phyloP scores from a whole-genome alignment of 2,888 invertebrate species.

The Proisotoma minuta region DNA sequence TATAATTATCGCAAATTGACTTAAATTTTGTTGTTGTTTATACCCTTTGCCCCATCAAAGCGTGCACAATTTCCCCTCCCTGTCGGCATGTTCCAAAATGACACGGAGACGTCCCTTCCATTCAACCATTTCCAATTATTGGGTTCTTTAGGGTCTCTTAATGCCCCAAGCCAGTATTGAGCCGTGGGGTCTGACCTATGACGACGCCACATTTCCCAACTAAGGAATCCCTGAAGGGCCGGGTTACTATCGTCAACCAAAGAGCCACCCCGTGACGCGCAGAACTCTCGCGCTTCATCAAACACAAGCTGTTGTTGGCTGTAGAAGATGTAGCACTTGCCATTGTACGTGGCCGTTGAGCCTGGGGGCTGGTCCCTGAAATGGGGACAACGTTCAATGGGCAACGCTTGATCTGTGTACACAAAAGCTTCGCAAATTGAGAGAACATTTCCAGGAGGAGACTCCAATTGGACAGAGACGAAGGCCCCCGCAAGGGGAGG shows the following conservation, averaged over 20 bases:
- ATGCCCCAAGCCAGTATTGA: constrained; percentile 91
- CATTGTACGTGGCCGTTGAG: constrained; percentile 87
- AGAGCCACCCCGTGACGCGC: constrained; percentile 74
- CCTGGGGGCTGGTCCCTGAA: constrained; percentile 90
- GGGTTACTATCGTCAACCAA: constrained; percentile 89
- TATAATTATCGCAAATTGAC: too few species aligned
- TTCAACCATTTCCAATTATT: constrained; percentile 85
- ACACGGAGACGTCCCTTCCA: constrained; percentile 80
- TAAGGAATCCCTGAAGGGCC: constrained; percentile 86
- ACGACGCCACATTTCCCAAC: constrained; percentile 88
- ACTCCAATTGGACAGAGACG: constrained; percentile 84
- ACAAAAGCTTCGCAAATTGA: constrained; percentile 92
- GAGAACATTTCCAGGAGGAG: constrained; percentile 65
- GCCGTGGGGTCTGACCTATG: constrained; percentile 85
- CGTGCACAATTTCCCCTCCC: constrained; percentile 79
- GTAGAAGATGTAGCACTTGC: constrained; percentile 91
- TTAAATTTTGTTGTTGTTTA: neutral
- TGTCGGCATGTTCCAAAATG: constrained; percentile 86
- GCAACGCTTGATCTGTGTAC: constrained; percentile 84
- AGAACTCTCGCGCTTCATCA: constrained; percentile 72
- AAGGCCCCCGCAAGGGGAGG: constrained; percentile 94
- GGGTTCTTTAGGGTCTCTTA: constrained; percentile 72
- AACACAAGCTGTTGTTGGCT: constrained; percentile 77
- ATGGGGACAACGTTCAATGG: constrained; percentile 86
- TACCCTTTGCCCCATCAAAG: constrained; percentile 79